Conservation (phyloP, 1,140 invertebrate genomes). For the Drosophila orena region DNA sequence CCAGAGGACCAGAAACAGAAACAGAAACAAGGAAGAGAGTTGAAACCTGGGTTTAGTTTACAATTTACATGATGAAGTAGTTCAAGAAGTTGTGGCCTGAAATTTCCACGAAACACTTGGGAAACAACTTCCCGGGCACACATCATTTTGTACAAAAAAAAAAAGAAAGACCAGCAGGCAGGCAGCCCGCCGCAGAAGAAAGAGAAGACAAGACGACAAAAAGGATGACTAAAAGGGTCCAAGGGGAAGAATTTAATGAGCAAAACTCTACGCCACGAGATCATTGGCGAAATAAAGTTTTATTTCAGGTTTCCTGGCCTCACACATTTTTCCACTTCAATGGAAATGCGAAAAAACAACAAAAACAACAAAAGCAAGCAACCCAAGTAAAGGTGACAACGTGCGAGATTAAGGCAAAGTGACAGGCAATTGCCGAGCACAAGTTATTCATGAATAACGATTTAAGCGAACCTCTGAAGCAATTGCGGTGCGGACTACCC, state of each 20-base stretch:
- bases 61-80: constrained; percentile 58
- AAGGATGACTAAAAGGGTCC: background rate
- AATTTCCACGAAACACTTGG: constrained; percentile 49
- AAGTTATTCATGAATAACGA: constrained; percentile 31
- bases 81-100: constrained; percentile 50
- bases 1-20: background rate
- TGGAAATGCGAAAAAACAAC: constrained; percentile 61
- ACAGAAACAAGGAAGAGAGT: constrained; percentile 12
- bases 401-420: constrained; percentile 56
- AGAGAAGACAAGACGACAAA: constrained; percentile 7
- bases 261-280: constrained; percentile 14
- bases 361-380: constrained; percentile 30
- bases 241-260: constrained; percentile 19
- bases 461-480: constrained; percentile 22
- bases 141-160: constrained; percentile 20
- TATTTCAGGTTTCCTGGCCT: constrained; percentile 35
- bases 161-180: background rate
- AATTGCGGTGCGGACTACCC: background rate
- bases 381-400: constrained; percentile 42
- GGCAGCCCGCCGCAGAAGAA: background rate
- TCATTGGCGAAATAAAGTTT: constrained; percentile 37
- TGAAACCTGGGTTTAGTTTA: constrained; percentile 41
- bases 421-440: constrained; percentile 32
- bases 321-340: constrained; percentile 58
- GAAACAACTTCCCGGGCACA: constrained; percentile 44